Evolutionary conservation across 2,113 vertebrate genomes (phyloP).

Genomic region (Paralichthys olivaceus): DNA sequence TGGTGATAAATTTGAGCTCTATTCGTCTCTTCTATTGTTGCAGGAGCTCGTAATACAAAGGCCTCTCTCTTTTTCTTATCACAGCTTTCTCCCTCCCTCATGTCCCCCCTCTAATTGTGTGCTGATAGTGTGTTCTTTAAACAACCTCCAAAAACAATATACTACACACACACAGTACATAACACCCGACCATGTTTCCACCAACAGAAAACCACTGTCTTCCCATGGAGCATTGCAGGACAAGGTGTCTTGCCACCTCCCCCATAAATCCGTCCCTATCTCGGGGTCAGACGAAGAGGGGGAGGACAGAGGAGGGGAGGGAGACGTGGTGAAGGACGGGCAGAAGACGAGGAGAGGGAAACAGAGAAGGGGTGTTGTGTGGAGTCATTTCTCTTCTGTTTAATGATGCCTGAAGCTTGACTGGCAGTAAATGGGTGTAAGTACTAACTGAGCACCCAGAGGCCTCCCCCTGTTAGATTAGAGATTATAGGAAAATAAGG

Average conservation of each 20-base stretch:
- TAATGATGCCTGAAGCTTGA: slow-evolving; percentile 60
- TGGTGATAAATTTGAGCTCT: slow-evolving; percentile 9
- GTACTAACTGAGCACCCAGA: slow-evolving; percentile 31
- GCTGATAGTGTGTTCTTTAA: slow-evolving; percentile 67
- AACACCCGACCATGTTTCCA: slow-evolving; percentile 39
- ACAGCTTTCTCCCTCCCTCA: slow-evolving; percentile 17
- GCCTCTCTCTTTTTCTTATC: slow-evolving; percentile 65
- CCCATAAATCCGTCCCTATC: slow-evolving; percentile 65
- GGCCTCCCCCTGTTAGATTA: neutral
- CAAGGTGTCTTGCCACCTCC: slow-evolving; percentile 35
- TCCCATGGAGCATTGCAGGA: slow-evolving; percentile 21
- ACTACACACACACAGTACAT: slow-evolving; percentile 21
- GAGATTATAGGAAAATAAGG: neutral
- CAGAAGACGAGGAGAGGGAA: slow-evolving; percentile 14
- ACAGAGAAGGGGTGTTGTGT: slow-evolving; percentile 28
- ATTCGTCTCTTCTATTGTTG: slow-evolving; percentile 46
- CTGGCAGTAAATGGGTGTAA: slow-evolving; percentile 52
- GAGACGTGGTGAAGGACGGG: slow-evolving; percentile 1
- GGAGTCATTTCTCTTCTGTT: slow-evolving; percentile 53
- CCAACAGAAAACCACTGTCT: slow-evolving; percentile 32
- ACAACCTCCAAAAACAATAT: slow-evolving; percentile 67
- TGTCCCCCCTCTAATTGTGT: slow-evolving; percentile 45
- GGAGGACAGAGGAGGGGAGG: neutral
- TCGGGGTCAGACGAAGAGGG: neutral
- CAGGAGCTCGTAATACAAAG: slow-evolving; percentile 58